These are phyloP conservation scores for Rhopalosiphum nymphaeae DNA, from an alignment of 2,888 invertebrate species.

Conservation along the genomic window DNA sequence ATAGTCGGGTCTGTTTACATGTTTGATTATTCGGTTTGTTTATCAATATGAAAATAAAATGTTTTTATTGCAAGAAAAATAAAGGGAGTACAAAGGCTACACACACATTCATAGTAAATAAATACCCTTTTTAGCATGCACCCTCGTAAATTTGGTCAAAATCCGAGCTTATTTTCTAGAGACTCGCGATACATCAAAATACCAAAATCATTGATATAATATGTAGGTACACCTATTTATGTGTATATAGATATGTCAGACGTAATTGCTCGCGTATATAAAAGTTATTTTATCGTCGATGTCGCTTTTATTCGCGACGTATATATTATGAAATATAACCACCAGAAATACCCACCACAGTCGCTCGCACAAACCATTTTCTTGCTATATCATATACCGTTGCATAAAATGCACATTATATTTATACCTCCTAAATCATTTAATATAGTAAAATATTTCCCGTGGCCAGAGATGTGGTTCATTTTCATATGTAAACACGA, in stretches of 20 bases:
- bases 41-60: slow-evolving; percentile 24
- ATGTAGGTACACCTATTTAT: neutral
- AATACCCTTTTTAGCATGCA: slow-evolving; percentile 19
- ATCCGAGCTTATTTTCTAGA: neutral
- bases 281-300: neutral
- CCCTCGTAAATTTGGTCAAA: neutral
- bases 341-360: neutral
- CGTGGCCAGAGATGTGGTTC: neutral
- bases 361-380: neutral
- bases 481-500: neutral
- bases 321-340: neutral
- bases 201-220: neutral
- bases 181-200: neutral
- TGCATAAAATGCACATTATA: neutral
- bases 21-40: slow-evolving; percentile 12
- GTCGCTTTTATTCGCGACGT: neutral
- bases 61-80: slow-evolving; percentile 35
- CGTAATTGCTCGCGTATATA: neutral
- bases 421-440: neutral
- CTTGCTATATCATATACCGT: neutral
- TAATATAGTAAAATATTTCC: neutral
- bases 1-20: slow-evolving; percentile 14
- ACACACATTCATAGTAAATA: neutral
- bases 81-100: neutral
- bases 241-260: neutral